Base-by-base conservation (phyloP, 35 echinoderm and acorn worm species). In the Stichopus chloronotus region DNA sequence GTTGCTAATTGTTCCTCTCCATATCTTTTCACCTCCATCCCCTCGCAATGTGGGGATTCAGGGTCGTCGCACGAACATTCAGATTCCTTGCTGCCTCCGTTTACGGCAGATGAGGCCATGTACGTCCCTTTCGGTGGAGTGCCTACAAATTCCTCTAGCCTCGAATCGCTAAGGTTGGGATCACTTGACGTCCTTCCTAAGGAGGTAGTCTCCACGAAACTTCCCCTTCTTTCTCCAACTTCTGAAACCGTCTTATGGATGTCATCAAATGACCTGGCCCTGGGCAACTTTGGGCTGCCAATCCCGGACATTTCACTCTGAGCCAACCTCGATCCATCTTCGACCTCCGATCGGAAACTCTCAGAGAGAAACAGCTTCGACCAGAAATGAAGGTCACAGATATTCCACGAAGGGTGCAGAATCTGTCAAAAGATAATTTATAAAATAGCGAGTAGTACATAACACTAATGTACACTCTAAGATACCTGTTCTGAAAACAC, bases 221-320 rank as follows among this genome's bases (percentile, higher is more conserved):
- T 95, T 57, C 90, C 92, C 16, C 90, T 69, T 53, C 92, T 77
- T 52, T 78, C 85, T 10, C 80, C 77, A 22, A 95, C 96, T 78
- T 98, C 94, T 0, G 57, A 82, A 9, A 78, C 93, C 5, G 91
- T 80, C 71, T 95, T 98, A 53, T 95, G 94, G 57, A 98, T 93
- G 78, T 98, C 94, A 78, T 98, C 96, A 16, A 95, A 92, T 55
- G 96, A 98, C 59, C 86, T 72, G 4, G 96, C 95, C 83, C 96
- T 91, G 10, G 96, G 22, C 9, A 98, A 60, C 63, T 98, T 95
- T 16, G 96, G 87, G 43, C 88, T 88, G 5, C 94, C 92, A 17
- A 81, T 84, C 56, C 55, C 21, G 16, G 83, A 72, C 6, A 63
- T 71, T 71, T 92, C 91, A 84, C 79, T 43, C 19, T 58, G 79